Evolutionary conservation across 2,113 vertebrate species (phyloP).

Genomic region (Coptodon bakossiorum): DNA sequence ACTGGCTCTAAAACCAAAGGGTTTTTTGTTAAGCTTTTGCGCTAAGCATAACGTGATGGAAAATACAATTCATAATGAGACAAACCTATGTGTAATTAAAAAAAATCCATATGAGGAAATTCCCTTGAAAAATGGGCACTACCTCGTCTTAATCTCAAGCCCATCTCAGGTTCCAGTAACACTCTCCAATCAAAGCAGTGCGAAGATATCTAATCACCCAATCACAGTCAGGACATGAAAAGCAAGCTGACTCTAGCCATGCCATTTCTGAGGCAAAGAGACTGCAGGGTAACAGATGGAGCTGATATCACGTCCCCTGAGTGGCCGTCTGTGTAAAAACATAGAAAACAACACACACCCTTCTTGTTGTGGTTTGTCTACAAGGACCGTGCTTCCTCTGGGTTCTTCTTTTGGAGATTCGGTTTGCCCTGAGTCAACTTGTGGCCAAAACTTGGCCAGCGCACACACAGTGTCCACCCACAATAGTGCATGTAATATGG

Average conservation of each 20-base stretch:
- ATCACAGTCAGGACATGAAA: conserved; percentile 35
- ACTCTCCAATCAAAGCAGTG: conserved; percentile 42
- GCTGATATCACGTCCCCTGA: conserved; percentile 36
- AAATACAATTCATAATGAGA: background rate
- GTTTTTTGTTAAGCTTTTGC: background rate
- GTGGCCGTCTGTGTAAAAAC: conserved; percentile 35
- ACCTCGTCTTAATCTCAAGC: background rate
- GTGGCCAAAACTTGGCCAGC: background rate
- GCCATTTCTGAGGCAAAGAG: conserved; percentile 25
- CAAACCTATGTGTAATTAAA: background rate
- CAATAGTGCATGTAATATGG: background rate
- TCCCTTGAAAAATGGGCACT: background rate
- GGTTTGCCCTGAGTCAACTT: background rate
- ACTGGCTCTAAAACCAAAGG: background rate
- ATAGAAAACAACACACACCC: conserved; percentile 17
- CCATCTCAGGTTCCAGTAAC: conserved; percentile 22
- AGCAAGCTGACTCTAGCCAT: background rate
- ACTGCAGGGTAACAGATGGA: conserved; percentile 47
- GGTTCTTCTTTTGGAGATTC: background rate
- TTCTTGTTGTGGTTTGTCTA: conserved; percentile 32
- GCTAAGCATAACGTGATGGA: background rate
- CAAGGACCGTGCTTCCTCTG: conserved; percentile 9
- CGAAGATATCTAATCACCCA: conserved; percentile 31
- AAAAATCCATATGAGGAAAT: background rate
- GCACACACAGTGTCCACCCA: background rate